These are phyloP conservation scores for Nothoprocta pentlandii DNA, from an alignment of 2,113 vertebrate species.

Conservation along the genomic window DNA sequence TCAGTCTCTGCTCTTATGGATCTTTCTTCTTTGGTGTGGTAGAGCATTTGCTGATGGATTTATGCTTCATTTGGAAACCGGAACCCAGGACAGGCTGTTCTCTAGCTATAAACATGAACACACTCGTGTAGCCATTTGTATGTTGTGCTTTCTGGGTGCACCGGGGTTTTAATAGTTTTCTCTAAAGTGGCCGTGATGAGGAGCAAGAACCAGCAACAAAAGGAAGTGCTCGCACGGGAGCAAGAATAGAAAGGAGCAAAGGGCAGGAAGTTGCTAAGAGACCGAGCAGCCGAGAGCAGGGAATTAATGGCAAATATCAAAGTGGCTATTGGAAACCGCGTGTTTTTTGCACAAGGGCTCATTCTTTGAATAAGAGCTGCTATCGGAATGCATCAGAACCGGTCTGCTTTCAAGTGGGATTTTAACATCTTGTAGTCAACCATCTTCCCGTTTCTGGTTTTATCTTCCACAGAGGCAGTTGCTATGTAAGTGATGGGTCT, in stretches of 20 bases:
- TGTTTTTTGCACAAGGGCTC: conserved; percentile 40
- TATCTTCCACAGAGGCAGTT: not conserved
- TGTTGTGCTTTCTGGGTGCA: conserved; percentile 51
- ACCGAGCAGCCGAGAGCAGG: conserved; percentile 56
- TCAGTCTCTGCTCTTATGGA: not conserved
- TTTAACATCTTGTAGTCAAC: not conserved
- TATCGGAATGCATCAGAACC: accelerated
- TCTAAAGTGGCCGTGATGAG: conserved; percentile 35
- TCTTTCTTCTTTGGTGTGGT: conserved; percentile 23
- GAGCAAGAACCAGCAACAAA: conserved; percentile 4
- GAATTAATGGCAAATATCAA: conserved; percentile 71
- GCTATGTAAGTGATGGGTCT: not conserved
- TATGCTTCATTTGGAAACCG: conserved; percentile 71
- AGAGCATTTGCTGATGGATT: conserved; percentile 53
- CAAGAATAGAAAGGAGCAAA: conserved; percentile 68
- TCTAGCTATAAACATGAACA: conserved; percentile 72
- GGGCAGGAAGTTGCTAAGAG: conserved; percentile 67
- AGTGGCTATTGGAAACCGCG: conserved; percentile 22
- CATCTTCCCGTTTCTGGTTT: not conserved
- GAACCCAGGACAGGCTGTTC: conserved; percentile 73
- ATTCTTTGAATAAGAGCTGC: conserved; percentile 19
- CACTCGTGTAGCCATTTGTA: not conserved
- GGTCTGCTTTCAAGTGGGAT: not conserved
- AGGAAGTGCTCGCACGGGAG: conserved; percentile 55
- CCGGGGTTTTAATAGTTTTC: conserved; percentile 48